A percentile compares a stretch with the other conserved stretches of the same genome.
These are phyloP conservation scores for Dromius quadrimaculatus DNA, from an alignment of 2,888 invertebrate genomes.

Conservation along the genomic window DNA sequence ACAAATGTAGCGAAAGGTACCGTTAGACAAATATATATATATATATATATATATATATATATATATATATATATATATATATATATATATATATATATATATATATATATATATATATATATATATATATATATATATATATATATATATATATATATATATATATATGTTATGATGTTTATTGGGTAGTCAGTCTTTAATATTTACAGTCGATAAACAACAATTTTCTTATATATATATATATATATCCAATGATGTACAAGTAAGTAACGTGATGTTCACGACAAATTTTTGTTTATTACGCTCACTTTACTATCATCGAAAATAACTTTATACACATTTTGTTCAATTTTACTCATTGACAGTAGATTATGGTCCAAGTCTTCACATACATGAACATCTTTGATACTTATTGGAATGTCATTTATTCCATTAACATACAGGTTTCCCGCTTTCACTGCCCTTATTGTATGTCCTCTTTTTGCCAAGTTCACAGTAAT, in stretches of 20 bases:
- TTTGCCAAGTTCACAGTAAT: slow-evolving; percentile 57
- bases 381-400: slow-evolving; percentile 55
- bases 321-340: slow-evolving; percentile 41
- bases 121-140: too few species aligned
- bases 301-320: slow-evolving; percentile 46
- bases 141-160: too few species aligned
- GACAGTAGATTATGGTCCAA: slow-evolving; percentile 49
- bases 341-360: slow-evolving; percentile 46
- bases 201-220: too few species aligned
- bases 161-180: too few species aligned
- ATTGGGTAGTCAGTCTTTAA: too few species aligned
- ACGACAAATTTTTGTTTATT: slow-evolving; percentile 52
- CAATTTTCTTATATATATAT: too few species aligned
- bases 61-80: not conserved
- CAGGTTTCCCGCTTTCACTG: slow-evolving; percentile 54
- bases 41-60: too few species aligned
- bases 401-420: slow-evolving; percentile 47
- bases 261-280: slow-evolving; percentile 53
- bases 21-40: too few species aligned
- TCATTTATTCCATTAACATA: slow-evolving; percentile 47
- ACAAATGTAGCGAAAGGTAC: too few species aligned
- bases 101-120: too few species aligned
- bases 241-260: not conserved
- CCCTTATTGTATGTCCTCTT: slow-evolving; percentile 53
- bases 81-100: not conserved